Base-by-base conservation (phyloP, 2,888 invertebrate genomes). In the Allacma fusca region DNA sequence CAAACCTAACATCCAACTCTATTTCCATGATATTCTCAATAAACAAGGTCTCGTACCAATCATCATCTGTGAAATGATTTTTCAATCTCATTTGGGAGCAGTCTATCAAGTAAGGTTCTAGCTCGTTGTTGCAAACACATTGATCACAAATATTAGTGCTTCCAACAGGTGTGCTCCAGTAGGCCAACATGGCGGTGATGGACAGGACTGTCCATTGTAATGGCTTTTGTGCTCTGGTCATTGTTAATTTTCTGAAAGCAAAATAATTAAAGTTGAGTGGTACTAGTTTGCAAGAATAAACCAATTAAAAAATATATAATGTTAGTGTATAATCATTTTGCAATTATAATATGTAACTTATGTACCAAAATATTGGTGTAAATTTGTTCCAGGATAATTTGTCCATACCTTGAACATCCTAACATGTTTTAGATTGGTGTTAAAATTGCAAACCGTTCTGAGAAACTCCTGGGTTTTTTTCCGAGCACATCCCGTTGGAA, bases 1-100 rank as follows among this genome's bases (percentile, higher is more conserved):
- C 77, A 65, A 82, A 80, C 34, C 80, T 77, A 9, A 80, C 70
- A 21, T 80, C 74, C 13, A 83, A 23, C 4, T 69, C 59, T n/a
- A 72, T 65, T 21, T 40, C 16, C 1, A 23, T 21, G 21, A 76
- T 69, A 23, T 68, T 76, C 7, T 75, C 62, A 9, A 76, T 71
- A 16, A 78, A 75, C 0, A 77, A 13, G 5, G 73, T 78, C 28
- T 80, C 80, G 59, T 67, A 16, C 67, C 71, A 77, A 44, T 68
- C 74, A 12, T 43, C 73, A 2, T 64, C 62, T n/a, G 57, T 40
- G 16, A 74, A 57, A 40, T 59, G 50, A 23, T 65, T 70, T n/a
- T 34, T n/a, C n/a, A 78, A 23, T 9, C 57, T 28, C 7, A 44
- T 21, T 34, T 34, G 19, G 4, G 44, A 67, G 29, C 78, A 78